These are phyloP conservation scores for Panonychus citri DNA, from an alignment of 1,140 invertebrate genomes.

Conservation along the genomic window DNA sequence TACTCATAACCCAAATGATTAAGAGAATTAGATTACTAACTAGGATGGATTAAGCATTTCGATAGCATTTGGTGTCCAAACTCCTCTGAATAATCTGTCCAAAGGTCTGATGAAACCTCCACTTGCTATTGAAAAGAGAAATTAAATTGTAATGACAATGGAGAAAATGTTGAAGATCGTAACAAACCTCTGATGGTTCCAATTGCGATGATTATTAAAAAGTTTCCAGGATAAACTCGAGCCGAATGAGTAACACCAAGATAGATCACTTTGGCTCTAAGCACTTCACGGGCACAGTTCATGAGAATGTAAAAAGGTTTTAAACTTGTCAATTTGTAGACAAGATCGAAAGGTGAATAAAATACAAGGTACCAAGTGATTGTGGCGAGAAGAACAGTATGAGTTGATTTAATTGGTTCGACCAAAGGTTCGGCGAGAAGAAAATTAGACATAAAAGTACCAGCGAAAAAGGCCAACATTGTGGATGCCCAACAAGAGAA, in stretches of 20 bases:
- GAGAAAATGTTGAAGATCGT: no score
- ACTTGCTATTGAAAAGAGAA: slow-evolving; percentile 41
- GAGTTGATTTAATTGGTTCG: slow-evolving; percentile 76
- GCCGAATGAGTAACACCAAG: slow-evolving; percentile 85
- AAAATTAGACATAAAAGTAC: slow-evolving; percentile 77
- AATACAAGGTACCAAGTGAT: slow-evolving; percentile 83
- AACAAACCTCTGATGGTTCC: slow-evolving; percentile 66
- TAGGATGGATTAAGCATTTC: slow-evolving; percentile 95
- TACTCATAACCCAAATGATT: no score
- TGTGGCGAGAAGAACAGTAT: slow-evolving; percentile 68
- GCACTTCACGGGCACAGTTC: slow-evolving; percentile 80
- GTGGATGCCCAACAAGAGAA: slow-evolving; percentile 89
- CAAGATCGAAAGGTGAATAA: slow-evolving; percentile 93
- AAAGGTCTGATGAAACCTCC: slow-evolving; percentile 72
- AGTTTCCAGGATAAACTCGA: slow-evolving; percentile 88
- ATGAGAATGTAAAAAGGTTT: slow-evolving; percentile 78
- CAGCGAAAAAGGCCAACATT: slow-evolving; percentile 93
- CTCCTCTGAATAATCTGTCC: slow-evolving; percentile 72
- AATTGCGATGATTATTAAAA: slow-evolving; percentile 84
- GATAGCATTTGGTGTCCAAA: slow-evolving; percentile 90
- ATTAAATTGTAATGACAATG: no score
- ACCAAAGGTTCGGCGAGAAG: slow-evolving; percentile 84
- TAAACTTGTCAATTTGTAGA: slow-evolving; percentile 86
- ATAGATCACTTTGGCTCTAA: slow-evolving; percentile 89
- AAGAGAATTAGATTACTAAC: slow-evolving; percentile 33